Conservation (phyloP, 92 coral and sea anemone species). For the Porites lobata region DNA sequence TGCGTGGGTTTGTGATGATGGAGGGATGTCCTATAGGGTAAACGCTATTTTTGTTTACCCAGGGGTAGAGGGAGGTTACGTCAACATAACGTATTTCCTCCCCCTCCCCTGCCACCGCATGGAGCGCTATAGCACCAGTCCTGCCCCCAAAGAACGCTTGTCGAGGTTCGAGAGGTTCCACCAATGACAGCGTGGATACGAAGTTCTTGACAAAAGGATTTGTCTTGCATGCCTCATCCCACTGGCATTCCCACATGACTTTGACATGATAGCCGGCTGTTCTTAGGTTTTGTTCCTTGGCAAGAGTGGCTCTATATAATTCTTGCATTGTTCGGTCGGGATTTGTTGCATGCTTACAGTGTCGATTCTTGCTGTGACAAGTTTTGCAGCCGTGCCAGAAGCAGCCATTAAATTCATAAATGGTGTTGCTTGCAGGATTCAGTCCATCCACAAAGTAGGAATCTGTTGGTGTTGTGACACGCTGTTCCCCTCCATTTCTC, state of each 20-base stretch:
- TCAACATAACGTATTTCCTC: background rate
- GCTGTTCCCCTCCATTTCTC: too few species aligned
- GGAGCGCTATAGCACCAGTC: background rate
- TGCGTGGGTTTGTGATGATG: background rate
- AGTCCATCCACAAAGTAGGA: too few species aligned
- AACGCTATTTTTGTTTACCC: background rate
- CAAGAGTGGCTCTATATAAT: too few species aligned
- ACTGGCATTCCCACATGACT: background rate
- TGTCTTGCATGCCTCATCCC: background rate
- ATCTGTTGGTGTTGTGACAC: too few species aligned
- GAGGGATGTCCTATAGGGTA: background rate
- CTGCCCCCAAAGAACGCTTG: conserved; percentile 4
- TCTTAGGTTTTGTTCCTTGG: too few species aligned
- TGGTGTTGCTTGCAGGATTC: too few species aligned
- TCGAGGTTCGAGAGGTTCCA: background rate
- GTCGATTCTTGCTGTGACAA: too few species aligned
- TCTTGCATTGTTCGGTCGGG: too few species aligned
- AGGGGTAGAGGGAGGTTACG: background rate
- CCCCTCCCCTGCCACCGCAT: background rate
- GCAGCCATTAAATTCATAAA: too few species aligned
- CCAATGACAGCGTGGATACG: background rate
- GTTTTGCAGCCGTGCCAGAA: too few species aligned
- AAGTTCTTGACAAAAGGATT: too few species aligned
- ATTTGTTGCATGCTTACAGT: too few species aligned
- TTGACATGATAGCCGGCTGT: background rate